phyloP scores from a whole-genome alignment of 2,113 vertebrate genomes.

The Sylvilagus bachmani region DNA sequence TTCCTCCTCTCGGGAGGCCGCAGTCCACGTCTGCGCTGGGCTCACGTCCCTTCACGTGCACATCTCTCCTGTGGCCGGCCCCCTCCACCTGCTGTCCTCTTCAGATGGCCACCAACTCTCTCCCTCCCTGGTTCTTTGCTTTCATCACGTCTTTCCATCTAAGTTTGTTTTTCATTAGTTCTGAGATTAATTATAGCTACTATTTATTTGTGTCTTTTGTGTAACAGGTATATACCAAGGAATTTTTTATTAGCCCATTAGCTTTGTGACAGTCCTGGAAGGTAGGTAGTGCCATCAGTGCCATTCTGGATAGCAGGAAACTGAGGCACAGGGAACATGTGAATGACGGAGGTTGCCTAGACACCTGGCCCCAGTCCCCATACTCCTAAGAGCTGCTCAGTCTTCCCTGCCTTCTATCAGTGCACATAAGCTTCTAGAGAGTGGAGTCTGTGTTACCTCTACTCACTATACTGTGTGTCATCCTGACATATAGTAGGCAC shows the following conservation, averaged over 20 bases:
- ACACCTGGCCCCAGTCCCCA: neutral
- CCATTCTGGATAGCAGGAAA: neutral
- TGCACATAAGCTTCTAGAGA: too few relatives aligned
- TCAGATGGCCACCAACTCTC: neutral
- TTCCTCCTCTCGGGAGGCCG: neutral
- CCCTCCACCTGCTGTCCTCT: neutral
- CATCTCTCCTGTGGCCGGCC: neutral
- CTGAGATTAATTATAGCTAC: neutral
- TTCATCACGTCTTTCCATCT: neutral
- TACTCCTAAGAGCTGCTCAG: neutral
- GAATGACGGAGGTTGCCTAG: too few relatives aligned
- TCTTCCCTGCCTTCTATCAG: neutral
- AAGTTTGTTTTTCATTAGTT: neutral
- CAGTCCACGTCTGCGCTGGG: rapidly evolving
- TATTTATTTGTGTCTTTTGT: neutral
- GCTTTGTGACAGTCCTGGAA: neutral
- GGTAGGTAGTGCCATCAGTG: neutral
- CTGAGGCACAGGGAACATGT: neutral
- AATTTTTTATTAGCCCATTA: neutral
- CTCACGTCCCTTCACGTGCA: neutral
- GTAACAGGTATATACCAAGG: neutral
- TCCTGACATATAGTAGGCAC: neutral
- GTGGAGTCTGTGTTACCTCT: neutral
- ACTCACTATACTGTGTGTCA: neutral
- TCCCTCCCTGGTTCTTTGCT: neutral